Evolutionary conservation across 2,888 invertebrate genomes (phyloP), one percentile per base, ranked within the genome.

Genomic region (Chaitophorus viminalis): DNA sequence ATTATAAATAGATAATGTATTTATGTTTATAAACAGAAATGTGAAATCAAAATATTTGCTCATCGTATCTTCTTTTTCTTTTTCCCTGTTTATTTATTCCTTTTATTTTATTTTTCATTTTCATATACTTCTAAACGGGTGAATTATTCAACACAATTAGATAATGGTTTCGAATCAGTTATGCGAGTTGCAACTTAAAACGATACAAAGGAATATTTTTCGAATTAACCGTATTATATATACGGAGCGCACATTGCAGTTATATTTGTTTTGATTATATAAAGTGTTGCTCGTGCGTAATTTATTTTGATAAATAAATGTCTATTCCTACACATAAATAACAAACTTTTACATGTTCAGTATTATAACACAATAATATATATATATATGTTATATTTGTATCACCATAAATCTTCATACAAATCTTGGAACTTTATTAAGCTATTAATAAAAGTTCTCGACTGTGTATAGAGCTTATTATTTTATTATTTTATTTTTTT

Each of bases 401-500:
- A 77, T 77, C 31, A 11, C 52, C 52, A 77, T 77, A 77, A 77
- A 77, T 77, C 52, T 77, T 77, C 31, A 77, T 54, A 52, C 29
- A 77, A 52, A 77, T 31, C 60, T 60, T 5, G 52, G 31, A 77
- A 77, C 77, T 54, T 77, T 77, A 77, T 31, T 52, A 52, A 54
- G 77, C 52, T 52, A 77, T 77, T 77, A 52, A 77, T 52, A 77
- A 52, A 77, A 52, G 29, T 52, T 77, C 54, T 31, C 31, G 77
- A 6, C 11, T 6, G 60, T 60, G 60, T 31, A 77, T 11, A 21
- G 46, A 31, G 31, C 17, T 52, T 52, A 52, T 21, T 77, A 29
- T 52, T 77, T 52, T 52, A 1, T 39, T 39, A 9, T 39, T 39
- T 39, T 39, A 1, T 39, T 39, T 39, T 8, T 39, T 3, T 39